Evolutionary conservation across 2,113 vertebrate genomes (phyloP).

Genomic region (Grantiella picta): DNA sequence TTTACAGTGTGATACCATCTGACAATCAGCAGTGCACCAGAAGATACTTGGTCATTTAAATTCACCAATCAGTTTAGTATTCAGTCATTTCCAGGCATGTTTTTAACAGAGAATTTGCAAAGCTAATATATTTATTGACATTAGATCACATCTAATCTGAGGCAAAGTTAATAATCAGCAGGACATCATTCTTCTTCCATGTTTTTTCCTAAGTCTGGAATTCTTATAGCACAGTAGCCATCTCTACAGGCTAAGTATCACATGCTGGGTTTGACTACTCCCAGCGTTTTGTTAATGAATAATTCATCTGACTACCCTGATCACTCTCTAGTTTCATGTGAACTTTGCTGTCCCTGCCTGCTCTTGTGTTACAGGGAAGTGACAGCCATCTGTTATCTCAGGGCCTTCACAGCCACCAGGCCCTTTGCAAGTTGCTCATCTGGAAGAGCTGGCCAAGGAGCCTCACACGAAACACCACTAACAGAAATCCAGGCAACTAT

Average conservation of each 20-base stretch:
- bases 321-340: constrained; percentile 32
- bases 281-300: constrained; percentile 42
- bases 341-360: neutral
- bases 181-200: neutral
- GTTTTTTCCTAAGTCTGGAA: neutral
- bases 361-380: constrained; percentile 33
- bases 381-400: constrained; percentile 40
- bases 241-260: neutral
- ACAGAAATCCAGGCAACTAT: neutral
- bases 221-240: neutral
- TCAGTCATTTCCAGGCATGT: neutral
- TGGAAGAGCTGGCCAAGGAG: neutral
- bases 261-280: constrained; percentile 22
- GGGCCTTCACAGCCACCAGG: neutral
- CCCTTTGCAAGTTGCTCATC: neutral
- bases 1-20: neutral
- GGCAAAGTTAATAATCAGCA: neutral
- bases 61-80: neutral
- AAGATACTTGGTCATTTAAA: neutral
- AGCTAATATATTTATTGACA: neutral
- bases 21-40: neutral
- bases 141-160: neutral
- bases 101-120: neutral
- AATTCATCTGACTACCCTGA: constrained; percentile 45
- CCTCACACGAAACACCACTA: neutral